phyloP scores from a whole-genome alignment of 2,113 vertebrate genomes.

The Suricata suricatta region DNA sequence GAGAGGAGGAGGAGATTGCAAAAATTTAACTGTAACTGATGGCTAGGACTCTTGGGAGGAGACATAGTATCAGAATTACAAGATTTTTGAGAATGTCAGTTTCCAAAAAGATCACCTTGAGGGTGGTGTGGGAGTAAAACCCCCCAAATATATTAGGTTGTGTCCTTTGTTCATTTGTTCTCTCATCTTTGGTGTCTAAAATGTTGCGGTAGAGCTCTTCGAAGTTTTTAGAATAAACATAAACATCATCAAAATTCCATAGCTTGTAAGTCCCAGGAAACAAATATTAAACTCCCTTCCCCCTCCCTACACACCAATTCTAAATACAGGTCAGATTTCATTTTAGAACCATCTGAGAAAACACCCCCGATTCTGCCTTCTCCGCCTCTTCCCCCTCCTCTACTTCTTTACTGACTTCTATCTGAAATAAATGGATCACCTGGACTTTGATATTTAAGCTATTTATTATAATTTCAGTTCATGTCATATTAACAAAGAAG shows the following conservation, averaged over 20 bases:
- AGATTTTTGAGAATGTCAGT: neutral
- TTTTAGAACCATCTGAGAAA: neutral
- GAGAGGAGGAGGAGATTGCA: fast-evolving
- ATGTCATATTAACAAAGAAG: neutral
- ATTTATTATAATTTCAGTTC: neutral
- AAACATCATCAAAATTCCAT: neutral
- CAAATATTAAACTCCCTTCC: neutral
- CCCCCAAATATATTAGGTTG: neutral
- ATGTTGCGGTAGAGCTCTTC: neutral
- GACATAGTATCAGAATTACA: neutral
- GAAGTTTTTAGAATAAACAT: slow-evolving; percentile 20
- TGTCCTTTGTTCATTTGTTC: neutral
- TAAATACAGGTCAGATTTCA: slow-evolving; percentile 4
- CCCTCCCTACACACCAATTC: neutral
- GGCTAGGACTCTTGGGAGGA: neutral
- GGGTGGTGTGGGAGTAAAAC: neutral
- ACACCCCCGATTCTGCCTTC: neutral
- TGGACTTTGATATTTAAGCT: neutral
- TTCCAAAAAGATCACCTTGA: neutral
- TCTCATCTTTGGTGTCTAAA: neutral
- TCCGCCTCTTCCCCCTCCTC: neutral
- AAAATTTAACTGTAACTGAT: neutral
- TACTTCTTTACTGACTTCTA: neutral
- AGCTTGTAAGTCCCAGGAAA: neutral
- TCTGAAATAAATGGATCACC: neutral